These are phyloP conservation scores for Indicator indicator DNA, from an alignment of 2,113 vertebrate genomes.

Conservation along the genomic window DNA sequence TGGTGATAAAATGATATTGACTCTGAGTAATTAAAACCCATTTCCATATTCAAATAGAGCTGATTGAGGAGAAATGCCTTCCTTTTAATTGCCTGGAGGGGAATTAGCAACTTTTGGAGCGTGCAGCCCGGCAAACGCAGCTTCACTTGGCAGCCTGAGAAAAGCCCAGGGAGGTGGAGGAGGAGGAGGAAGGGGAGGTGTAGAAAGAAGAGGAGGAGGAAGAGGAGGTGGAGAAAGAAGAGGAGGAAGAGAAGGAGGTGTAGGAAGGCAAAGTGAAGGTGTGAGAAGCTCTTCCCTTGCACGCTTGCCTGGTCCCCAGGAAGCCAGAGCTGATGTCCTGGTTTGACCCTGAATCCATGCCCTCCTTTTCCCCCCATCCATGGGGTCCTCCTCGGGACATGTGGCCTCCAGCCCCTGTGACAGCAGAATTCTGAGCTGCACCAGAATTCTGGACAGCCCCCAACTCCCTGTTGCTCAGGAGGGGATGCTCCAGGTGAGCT, in stretches of 20 bases:
- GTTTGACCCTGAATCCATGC: accelerated
- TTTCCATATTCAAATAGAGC: conserved; percentile 85
- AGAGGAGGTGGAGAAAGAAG: not conserved
- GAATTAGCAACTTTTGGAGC: conserved; percentile 45
- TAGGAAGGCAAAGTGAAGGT: not conserved
- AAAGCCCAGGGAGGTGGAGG: not conserved
- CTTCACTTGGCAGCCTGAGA: not conserved
- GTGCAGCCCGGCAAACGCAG: conserved; percentile 42
- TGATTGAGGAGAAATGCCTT: conserved; percentile 82
- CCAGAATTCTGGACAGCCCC: accelerated
- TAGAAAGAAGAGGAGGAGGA: not conserved
- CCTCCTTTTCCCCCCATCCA: accelerated
- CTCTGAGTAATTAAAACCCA: conserved; percentile 85
- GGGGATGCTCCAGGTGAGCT: not conserved
- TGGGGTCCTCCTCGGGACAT: accelerated
- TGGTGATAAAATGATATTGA: conserved; percentile 78
- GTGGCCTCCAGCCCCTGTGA: not conserved
- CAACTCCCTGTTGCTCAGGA: accelerated
- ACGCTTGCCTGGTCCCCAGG: accelerated
- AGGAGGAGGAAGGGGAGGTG: not conserved
- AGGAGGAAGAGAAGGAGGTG: not conserved
- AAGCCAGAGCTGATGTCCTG: not conserved
- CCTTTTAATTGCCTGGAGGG: conserved; percentile 73
- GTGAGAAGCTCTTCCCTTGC: not conserved
- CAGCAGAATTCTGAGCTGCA: not conserved